phyloP scores from a whole-genome alignment of 2,113 vertebrate species.

The Prietella phreatophila region DNA sequence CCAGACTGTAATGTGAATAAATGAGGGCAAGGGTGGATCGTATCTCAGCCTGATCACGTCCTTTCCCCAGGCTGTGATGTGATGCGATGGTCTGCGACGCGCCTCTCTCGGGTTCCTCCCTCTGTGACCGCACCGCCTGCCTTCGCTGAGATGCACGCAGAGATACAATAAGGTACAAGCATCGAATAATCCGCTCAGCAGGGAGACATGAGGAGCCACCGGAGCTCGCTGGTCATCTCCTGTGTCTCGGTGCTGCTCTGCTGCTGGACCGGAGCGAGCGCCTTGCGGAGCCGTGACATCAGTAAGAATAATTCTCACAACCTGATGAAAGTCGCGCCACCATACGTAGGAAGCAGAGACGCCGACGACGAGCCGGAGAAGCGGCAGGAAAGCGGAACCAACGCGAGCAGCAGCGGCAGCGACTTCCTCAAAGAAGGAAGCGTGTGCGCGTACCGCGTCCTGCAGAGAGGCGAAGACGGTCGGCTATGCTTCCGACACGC shows the following conservation, averaged over 20 bases:
- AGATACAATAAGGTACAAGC: neutral
- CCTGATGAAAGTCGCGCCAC: neutral
- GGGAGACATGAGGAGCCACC: slow-evolving; percentile 36
- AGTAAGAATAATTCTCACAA: slow-evolving; percentile 44
- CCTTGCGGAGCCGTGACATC: slow-evolving; percentile 46
- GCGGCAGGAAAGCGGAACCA: slow-evolving; percentile 35
- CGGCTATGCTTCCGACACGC: slow-evolving; percentile 82
- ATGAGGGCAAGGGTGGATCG: neutral
- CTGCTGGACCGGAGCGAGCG: slow-evolving; percentile 57
- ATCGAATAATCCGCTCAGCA: neutral
- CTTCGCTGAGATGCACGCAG: slow-evolving; percentile 32
- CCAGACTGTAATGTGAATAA: neutral
- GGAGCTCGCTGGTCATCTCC: slow-evolving; percentile 56
- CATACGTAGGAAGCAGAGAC: slow-evolving; percentile 28
- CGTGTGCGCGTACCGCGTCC: slow-evolving; percentile 70
- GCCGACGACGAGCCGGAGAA: slow-evolving; percentile 44
- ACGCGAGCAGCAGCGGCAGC: neutral
- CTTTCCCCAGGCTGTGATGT: slow-evolving; percentile 5
- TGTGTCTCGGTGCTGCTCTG: slow-evolving; percentile 61
- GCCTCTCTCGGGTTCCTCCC: slow-evolving; percentile 22
- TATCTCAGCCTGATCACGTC: neutral
- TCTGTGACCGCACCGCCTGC: slow-evolving; percentile 40
- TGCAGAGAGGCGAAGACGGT: slow-evolving; percentile 66
- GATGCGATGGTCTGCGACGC: neutral
- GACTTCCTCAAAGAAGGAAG: slow-evolving; percentile 26